Evolutionary conservation across 2,888 invertebrate genomes (phyloP).

Genomic region (Helicoverpa assulta): DNA sequence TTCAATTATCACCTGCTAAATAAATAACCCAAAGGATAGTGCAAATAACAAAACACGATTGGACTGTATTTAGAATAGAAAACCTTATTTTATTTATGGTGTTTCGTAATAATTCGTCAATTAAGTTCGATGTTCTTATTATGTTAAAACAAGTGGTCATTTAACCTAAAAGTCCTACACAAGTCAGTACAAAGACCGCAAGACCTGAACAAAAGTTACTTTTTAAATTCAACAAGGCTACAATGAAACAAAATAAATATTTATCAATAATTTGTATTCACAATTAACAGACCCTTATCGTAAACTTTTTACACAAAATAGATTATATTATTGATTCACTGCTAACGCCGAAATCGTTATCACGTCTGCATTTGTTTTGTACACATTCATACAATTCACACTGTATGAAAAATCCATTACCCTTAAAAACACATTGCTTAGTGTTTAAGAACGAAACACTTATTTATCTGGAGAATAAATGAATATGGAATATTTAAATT

Average conservation of each 20-base stretch:
- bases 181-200: background rate
- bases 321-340: constrained; percentile 52
- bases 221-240: background rate
- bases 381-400: constrained; percentile 41
- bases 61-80: too few relatives aligned
- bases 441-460: constrained; percentile 10
- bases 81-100: too few relatives aligned
- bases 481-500: constrained; percentile 1
- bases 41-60: too few relatives aligned
- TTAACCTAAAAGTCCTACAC: background rate
- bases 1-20: constrained; percentile 18
- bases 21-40: too few relatives aligned
- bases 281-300: constrained; percentile 67
- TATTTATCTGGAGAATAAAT: constrained; percentile 4
- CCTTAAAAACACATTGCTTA: constrained; percentile 26
- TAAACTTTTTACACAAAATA: constrained; percentile 71
- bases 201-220: background rate
- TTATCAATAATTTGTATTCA: constrained; percentile 67
- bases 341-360: constrained; percentile 22
- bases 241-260: constrained; percentile 31
- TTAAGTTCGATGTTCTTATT: too few relatives aligned
- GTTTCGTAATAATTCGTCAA: too few relatives aligned
- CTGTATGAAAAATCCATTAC: constrained; percentile 13
- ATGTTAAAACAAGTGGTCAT: background rate
- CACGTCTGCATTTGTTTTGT: constrained; percentile 51